Evolutionary conservation across 2,888 invertebrate genomes (phyloP).

Genomic region (Pecten maximus): DNA sequence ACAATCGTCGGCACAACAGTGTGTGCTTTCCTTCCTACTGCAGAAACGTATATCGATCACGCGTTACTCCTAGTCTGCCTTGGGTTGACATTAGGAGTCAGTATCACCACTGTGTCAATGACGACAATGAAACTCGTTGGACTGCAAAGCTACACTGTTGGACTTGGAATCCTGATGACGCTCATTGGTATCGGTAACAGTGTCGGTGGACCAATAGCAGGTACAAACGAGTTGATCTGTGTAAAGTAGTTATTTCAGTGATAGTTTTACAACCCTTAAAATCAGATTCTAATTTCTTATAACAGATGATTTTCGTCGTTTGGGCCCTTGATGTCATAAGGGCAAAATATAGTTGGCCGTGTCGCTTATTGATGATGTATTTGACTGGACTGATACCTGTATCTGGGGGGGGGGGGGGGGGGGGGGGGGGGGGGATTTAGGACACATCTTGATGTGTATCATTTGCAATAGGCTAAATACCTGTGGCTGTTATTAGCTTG

Average conservation of each 20-base stretch:
- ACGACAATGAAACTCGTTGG: constrained; percentile 49
- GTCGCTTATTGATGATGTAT: background rate
- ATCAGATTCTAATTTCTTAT: background rate
- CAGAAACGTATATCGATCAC: background rate
- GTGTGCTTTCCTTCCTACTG: background rate
- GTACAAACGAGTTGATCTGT: background rate
- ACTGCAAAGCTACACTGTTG: constrained; percentile 38
- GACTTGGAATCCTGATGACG: constrained; percentile 43
- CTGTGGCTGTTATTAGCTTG: no score
- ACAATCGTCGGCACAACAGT: background rate
- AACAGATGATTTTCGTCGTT: background rate
- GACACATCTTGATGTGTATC: no score
- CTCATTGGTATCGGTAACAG: constrained; percentile 36
- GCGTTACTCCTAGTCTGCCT: background rate
- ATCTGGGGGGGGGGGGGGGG: no score
- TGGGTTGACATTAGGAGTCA: constrained; percentile 42
- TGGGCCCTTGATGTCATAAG: background rate
- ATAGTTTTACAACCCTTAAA: background rate
- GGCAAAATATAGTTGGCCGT: no score
- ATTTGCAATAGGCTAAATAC: no score
- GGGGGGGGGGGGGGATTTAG: no score
- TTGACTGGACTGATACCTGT: no score
- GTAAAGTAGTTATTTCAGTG: no score
- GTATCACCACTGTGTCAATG: constrained; percentile 38
- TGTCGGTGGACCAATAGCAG: constrained; percentile 39